Evolutionary conservation across 1,140 invertebrate genomes (phyloP).

Genomic region (Papilio helenus): DNA sequence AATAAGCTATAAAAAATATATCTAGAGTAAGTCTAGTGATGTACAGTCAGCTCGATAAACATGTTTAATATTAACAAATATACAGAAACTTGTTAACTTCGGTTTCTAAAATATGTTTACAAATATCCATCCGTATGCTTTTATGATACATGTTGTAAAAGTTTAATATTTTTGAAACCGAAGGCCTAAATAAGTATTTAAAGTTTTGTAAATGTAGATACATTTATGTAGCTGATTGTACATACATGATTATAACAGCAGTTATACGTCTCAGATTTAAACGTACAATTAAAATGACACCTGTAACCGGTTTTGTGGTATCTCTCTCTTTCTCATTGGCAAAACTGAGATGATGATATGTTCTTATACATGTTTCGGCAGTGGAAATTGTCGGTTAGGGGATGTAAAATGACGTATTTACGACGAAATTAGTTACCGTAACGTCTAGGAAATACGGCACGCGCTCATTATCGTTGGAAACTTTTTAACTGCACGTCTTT

Average conservation of each 20-base stretch:
- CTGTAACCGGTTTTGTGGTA: neutral
- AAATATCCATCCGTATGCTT: too few relatives aligned
- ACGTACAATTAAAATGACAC: neutral
- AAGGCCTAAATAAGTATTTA: too few relatives aligned
- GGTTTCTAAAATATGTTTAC: too few relatives aligned
- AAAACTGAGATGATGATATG: neutral
- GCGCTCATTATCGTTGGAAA: conserved; percentile 20
- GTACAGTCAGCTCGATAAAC: neutral
- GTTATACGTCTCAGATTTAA: neutral
- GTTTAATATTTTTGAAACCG: too few relatives aligned
- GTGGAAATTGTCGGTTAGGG: neutral
- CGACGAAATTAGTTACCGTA: conserved; percentile 25
- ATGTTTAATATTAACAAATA: too few relatives aligned
- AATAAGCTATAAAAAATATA: neutral
- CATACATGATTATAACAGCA: neutral
- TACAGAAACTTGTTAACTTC: too few relatives aligned
- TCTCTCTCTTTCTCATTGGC: neutral
- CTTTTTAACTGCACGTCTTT: conserved; percentile 15
- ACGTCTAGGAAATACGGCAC: conserved; percentile 13
- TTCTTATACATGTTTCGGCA: neutral
- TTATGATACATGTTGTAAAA: too few relatives aligned
- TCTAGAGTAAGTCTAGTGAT: neutral
- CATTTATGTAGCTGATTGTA: too few relatives aligned
- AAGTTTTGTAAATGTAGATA: too few relatives aligned
- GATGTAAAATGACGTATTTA: conserved; percentile 9